Base-by-base conservation (phyloP, 2,113 vertebrate species). In the Montifringilla adamsi region DNA sequence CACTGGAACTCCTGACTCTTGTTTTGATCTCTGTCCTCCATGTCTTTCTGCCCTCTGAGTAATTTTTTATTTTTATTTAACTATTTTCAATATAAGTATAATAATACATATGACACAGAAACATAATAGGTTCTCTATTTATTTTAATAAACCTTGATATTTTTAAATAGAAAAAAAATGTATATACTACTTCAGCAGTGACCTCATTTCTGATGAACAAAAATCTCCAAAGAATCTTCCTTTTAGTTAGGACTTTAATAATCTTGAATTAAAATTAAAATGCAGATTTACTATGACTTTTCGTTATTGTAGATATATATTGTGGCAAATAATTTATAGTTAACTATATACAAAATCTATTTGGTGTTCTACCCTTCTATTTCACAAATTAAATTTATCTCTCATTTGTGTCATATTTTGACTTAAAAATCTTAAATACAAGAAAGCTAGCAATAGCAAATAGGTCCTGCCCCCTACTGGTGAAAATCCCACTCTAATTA, bases 221-320 rank as follows among this genome's bases (percentile, higher is more conserved):
- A 89, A 43, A 23, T 37, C 14, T 21, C 21, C 24, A 39, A 50
- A 74, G 47, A 43, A 13, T 92, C 39, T 90, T 93, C 60, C 22
- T 92, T 92, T 82, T 63, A 89, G 49, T 91, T 33, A 82, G 28
- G 37, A 53, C 52, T 95, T 93, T 22, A 84, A 73, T 79, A 92
- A 93, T 66, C 66, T 88, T 47, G 14, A 86, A 87, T 96, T 76
- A 92, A 76, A 95, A 79, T 63, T 14, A 35, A 95, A 87, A 88
- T 58, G 10, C 37, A 87, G 33, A 87, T 60, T 87, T 84, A 75
- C 43, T 31, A 47, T 15, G 52, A 55, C 21, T 70, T 90, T 92
- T 90, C 59, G 35, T 76, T 70, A 75, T 30, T 44, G 27, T 52
- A 53, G 6, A 5, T 55, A 26, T 30, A 33, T 60, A 67, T 41